Evolutionary conservation across 2,113 vertebrate species (phyloP), one percentile per base, ranked within the genome.

Genomic region (Cichladusa arquata): DNA sequence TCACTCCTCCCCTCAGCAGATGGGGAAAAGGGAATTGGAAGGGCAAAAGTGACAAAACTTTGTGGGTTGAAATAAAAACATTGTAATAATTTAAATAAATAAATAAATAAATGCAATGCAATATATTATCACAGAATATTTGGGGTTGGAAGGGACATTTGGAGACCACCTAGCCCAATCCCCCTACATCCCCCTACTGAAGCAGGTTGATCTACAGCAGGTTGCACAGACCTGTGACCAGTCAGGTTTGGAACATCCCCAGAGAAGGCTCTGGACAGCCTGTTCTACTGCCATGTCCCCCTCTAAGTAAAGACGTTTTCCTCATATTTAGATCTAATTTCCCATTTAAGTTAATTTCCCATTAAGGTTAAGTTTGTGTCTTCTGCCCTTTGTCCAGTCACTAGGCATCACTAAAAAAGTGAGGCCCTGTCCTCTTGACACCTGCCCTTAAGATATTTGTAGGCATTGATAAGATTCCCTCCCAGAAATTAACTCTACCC

Each of bases 31-130:
- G 13, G 19, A 61, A 56, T 17, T 31, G 34, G 23, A 70, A 65
- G 6, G 12, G 11, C 15, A 22, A 83, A 69, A 62, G 5, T 23
- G 14, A n/a, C 12, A 47, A 53, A 86, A 45, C 4, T n/a, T 31
- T 0, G 0, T 44, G 10, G 2, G 2, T 17, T 54, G 7, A 60
- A 70, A 56, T 15, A 44, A 38, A 10, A 47, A 15, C 4, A n/a
- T 24, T 29, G 38, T 29, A 57, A 23, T 15, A 50, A 38, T 19
- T 36, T 33, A 38, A 44, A 33, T 12, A 36, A 36, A 36, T 36
- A 28, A 29, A 9, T 16, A 28, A 24, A 48, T 20, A 48, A 48
- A 40, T 8, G 36, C n/a, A 33, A 28, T 50, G 17, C 26, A 10
- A 8, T 9, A 60, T 24, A n/a, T 29, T 24, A 33, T 60, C 38